phyloP scores from a whole-genome alignment of 2,888 invertebrate species.

The Glyphotaelius pellucidus region DNA sequence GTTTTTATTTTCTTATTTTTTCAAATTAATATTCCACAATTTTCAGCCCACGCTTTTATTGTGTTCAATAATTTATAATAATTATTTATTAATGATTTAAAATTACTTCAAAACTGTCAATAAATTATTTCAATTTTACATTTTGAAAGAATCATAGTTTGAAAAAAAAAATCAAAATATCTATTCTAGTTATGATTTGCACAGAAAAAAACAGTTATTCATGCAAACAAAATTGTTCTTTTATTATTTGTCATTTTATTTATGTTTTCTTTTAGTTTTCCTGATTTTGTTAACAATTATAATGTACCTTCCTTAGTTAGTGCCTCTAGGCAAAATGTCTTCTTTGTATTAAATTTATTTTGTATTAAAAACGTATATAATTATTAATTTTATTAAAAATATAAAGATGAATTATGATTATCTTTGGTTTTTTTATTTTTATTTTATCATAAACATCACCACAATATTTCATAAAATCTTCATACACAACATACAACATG shows the following conservation, averaged over 20 bases:
- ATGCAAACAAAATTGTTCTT: background rate
- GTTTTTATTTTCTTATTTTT: background rate
- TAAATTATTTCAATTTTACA: background rate
- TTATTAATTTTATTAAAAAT: conserved; percentile 50
- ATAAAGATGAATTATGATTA: conserved; percentile 50
- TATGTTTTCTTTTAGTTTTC: background rate
- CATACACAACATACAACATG: background rate
- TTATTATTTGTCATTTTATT: too few relatives aligned
- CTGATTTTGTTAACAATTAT: background rate
- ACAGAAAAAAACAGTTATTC: background rate
- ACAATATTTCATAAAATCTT: background rate
- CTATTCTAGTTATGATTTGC: background rate
- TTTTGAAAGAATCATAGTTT: background rate
- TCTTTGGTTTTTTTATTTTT: conserved; percentile 48
- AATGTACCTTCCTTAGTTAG: background rate
- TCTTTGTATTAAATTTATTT: conserved; percentile 50
- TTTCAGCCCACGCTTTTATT: background rate
- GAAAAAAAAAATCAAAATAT: background rate
- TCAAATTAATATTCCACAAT: background rate
- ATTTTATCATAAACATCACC: conserved; percentile 22
- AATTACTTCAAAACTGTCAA: background rate
- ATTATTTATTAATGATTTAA: background rate
- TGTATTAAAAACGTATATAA: conserved; percentile 48
- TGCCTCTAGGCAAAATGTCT: background rate
- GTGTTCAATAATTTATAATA: background rate